Evolutionary conservation across 2,888 invertebrate species (phyloP), one percentile per base, ranked within the genome.

Genomic region (Drosophila cognata): DNA sequence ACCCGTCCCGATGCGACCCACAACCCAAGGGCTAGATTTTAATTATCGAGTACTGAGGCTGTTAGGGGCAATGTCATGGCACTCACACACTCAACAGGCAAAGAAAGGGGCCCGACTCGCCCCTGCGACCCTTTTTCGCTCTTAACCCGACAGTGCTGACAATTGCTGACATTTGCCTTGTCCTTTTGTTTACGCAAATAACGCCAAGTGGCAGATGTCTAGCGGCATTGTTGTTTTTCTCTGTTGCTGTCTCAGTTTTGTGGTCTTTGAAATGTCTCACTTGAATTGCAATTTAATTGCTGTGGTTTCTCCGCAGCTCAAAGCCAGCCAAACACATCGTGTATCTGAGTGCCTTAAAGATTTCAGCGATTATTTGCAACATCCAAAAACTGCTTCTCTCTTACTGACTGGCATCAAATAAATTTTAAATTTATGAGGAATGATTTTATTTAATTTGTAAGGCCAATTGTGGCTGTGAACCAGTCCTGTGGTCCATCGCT

Each of bases 171-270:
- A 79, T 43, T 75, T 66, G 59, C 62, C 80, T 75, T 75, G 81
- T 77, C 35, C 77, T 77, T 77, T 77, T 77, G 80, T 77, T 75
- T 77, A 80, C 77, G 60, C 66, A 77, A 77, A 80, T 77, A 80
- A 64, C 71, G 65, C 50, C 80, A 77, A 78, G 77, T 80, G 77
- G 77, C 81, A 77, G 80, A 50, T 79, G 80, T 71, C 75, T 79
- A 63, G 56, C 64, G 50, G 50, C 35, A 63, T 74, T 69, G 74
- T 78, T 51, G 11, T 38, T 55, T 29, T 48, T 69, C 46, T 56
- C 33, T 55, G 41, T 21, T 41, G 70, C 48, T 50, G 65, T 53
- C 76, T 75, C 51, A 71, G 60, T 70, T 60, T 68, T 86, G 84
- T 41, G 69, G 81, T 65, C 69, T 75, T 68, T 67, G 59, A 52